Evolutionary conservation across 2,797 vertebrate species (phyloP).

Genomic region (Amblyraja radiata): DNA sequence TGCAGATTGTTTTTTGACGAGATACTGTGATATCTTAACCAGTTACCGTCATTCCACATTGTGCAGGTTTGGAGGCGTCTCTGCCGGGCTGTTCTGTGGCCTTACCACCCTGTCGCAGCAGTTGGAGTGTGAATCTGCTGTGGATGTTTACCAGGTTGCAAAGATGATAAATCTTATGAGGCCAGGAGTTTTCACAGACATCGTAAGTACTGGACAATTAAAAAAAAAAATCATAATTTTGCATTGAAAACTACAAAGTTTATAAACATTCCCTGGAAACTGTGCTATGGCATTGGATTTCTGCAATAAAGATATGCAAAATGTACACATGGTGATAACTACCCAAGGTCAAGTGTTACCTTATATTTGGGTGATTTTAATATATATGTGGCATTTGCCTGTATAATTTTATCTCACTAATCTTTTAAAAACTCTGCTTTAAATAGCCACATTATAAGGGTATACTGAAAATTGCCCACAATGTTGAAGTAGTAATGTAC

Average conservation of each 20-base stretch:
- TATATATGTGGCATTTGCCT: no score
- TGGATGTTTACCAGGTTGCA: slow-evolving; percentile 97
- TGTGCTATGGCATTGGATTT: not conserved
- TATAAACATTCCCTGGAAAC: not conserved
- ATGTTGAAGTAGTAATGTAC: not conserved
- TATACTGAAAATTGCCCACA: not conserved
- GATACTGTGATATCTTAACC: not conserved
- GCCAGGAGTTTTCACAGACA: slow-evolving; percentile 97
- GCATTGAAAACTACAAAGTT: not conserved
- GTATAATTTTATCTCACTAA: not conserved
- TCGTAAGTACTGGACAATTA: slow-evolving; percentile 67
- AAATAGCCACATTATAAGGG: not conserved
- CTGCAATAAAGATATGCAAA: not conserved
- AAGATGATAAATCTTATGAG: slow-evolving; percentile 99
- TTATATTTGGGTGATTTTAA: not conserved
- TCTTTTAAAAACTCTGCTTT: not conserved
- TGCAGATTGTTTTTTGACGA: not conserved
- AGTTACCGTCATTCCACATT: slow-evolving; percentile 34
- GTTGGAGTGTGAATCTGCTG: slow-evolving; percentile 90
- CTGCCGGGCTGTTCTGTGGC: slow-evolving; percentile 87
- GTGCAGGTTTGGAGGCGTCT: slow-evolving; percentile 86
- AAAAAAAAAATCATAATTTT: not conserved
- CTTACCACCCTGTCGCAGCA: slow-evolving; percentile 94
- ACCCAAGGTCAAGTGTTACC: no score
- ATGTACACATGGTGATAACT: no score